Percentiles rank a stretch among this genome's conserved stretches.
Evolutionary conservation across 2,113 vertebrate species (phyloP).

Genomic region (Poeciliopsis prolifica): DNA sequence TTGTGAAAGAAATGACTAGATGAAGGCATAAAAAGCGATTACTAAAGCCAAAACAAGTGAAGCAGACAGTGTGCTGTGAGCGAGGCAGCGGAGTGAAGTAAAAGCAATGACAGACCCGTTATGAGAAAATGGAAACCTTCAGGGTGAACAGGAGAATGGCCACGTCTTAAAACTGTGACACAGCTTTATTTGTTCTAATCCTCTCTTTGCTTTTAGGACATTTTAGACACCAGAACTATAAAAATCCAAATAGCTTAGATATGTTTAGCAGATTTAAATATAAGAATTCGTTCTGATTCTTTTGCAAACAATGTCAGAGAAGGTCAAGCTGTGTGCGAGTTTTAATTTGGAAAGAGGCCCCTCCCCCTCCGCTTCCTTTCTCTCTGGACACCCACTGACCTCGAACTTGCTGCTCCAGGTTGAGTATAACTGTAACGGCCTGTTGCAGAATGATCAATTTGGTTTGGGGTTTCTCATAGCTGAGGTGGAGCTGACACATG

Average conservation of each 20-base stretch:
- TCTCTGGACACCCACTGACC: slow-evolving; percentile 93
- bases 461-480: slow-evolving; percentile 99
- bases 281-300: background rate
- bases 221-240: background rate
- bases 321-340: slow-evolving; percentile 59
- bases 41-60: slow-evolving; percentile 41
- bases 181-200: slow-evolving; percentile 51
- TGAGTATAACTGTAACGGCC: slow-evolving; percentile 98
- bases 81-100: slow-evolving; percentile 39
- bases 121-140: slow-evolving; percentile 36
- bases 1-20: slow-evolving; percentile 8
- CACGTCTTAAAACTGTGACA: slow-evolving; percentile 59
- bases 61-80: slow-evolving; percentile 31
- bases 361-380: slow-evolving; percentile 64
- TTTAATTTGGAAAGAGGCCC: slow-evolving; percentile 48
- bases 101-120: slow-evolving; percentile 42
- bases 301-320: background rate
- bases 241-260: background rate
- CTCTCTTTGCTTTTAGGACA: background rate
- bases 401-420: slow-evolving; percentile 99
- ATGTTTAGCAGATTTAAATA: background rate
- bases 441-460: slow-evolving; percentile 99
- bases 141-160: slow-evolving; percentile 52
- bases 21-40: slow-evolving; percentile 38
- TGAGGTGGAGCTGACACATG: slow-evolving; percentile 98